Base-by-base conservation (phyloP, 2,797 vertebrate species). In the Rhinatrema bivittatum region DNA sequence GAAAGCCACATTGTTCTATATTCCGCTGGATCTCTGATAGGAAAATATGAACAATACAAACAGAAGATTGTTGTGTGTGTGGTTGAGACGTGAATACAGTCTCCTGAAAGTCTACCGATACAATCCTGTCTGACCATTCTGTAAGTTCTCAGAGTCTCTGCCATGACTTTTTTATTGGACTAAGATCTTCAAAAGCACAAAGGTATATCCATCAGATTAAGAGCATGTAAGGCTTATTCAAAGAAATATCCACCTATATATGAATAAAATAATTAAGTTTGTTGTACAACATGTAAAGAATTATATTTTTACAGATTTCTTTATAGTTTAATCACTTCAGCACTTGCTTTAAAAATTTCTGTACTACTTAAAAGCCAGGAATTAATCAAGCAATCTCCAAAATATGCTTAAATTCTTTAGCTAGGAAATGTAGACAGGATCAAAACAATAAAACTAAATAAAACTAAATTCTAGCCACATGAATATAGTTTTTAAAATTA, bases 1-100 rank as follows among this genome's bases (percentile, higher is more conserved):
- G 18, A 60, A 60, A 30, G 16, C 16, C 22, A 46, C 43, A 44
- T 29, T 56, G 36, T 50, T 47, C 21, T 26, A 25, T 32, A 41
- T 20, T 10, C 7, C 9, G 14, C 14, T 35, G 12, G 27, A 31
- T 18, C 39, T 32, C 33, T 36, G 9, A 37, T 18, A 22, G 13
- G 18, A 21, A 16, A 42, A 30, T 21, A 15, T 25, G 22, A 48
- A 50, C 14, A 49, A 48, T 21, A 45, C 29, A 51, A 57, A 50
- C 20, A 48, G 16, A 36, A 43, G 24, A 46, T 42, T 28, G 27
- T 39, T 65, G 39, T 50, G 16, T 28, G 20, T 41, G 18, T 28
- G 36, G 10, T 23, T 32, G 14, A 37, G 18, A 32, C 20, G n/a
- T 50, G 20, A 60, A 46, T 21, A 18, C 16, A 42, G 37, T 42